Base-by-base conservation (phyloP, 2,888 invertebrate genomes). In the Lithophane socia region DNA sequence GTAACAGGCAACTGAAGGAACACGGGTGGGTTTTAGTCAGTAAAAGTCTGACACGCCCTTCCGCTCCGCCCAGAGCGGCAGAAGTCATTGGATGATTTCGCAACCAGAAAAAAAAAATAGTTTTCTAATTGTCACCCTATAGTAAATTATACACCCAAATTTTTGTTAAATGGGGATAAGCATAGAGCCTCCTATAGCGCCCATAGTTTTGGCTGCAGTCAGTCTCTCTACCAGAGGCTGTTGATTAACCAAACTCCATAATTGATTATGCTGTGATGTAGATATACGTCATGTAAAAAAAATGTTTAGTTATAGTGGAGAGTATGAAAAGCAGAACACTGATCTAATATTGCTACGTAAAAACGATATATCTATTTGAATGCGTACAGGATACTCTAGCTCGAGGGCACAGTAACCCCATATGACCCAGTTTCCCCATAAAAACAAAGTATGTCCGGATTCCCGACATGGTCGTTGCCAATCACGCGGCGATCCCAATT, bases 401-500 rank as follows among this genome's bases (percentile, higher is more conserved):
- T 29, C 21, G 44, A 58, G 82, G 64, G 37, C 65, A 61, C 61
- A 64, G 71, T 29, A 42, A 37, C 54, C 64, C 37, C 56, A 75
- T 69, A 66, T 71, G 73, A 73, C 73, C 77, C 67, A 78, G 44
- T 71, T 73, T 60, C 49, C 5, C n/a, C 60, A 83, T 79, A 84
- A 86, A 84, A 86, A 86, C 74, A 70, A 86, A 83, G 83, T 58
- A 78, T 65, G 54, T 72, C 68, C 21, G 73, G 73, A 73, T 65
- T 24, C 69, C 68, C 60, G 69, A 58, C 79, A 74, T 63, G 61
- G 83, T 74, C 58, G 75, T 66, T 82, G 87, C 87, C 85, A 86
- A 87, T 86, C 86, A 85, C 75, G 73, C 67, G 61, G 79, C 61
- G 69, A 69, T 80, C 77, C 84, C 89, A 88, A 88, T 88, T 86